These are phyloP conservation scores for Ophiodon elongatus DNA, from an alignment of 2,113 vertebrate genomes.

Conservation along the genomic window DNA sequence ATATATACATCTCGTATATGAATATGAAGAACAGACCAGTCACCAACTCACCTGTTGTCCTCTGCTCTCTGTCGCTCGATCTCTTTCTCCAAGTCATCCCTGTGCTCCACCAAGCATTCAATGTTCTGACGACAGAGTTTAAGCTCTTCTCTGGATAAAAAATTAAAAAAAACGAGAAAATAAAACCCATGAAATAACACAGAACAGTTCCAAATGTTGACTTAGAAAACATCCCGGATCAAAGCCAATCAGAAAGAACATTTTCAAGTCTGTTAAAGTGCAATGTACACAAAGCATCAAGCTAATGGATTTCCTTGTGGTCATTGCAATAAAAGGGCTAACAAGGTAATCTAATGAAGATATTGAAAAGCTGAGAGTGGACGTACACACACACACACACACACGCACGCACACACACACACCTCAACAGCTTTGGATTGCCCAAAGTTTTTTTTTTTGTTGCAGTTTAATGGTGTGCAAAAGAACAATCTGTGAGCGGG, in stretches of 20 bases:
- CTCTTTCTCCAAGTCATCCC: constrained; percentile 78
- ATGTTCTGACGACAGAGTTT: constrained; percentile 80
- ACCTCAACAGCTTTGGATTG: constrained; percentile 41
- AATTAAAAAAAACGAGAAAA: constrained; percentile 16
- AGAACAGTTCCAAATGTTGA: constrained; percentile 29
- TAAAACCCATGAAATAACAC: constrained; percentile 16
- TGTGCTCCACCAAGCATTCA: constrained; percentile 78
- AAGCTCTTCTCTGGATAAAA: constrained; percentile 78
- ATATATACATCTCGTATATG: background rate
- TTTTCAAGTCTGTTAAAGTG: constrained; percentile 12
- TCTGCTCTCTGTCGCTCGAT: constrained; percentile 76
- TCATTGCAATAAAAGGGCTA: constrained; percentile 13
- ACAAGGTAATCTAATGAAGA: constrained; percentile 52
- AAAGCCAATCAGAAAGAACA: constrained; percentile 4
- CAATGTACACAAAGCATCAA: constrained; percentile 13
- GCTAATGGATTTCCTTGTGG: constrained; percentile 31
- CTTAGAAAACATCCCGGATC: constrained; percentile 1
- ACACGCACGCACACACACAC: constrained; percentile 5
- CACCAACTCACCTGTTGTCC: constrained; percentile 84
- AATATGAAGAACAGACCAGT: background rate
- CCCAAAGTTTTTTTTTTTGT: constrained; percentile 49
- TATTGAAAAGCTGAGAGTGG: constrained; percentile 40
- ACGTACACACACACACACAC: constrained; percentile 22
- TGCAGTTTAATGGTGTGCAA: constrained; percentile 65
- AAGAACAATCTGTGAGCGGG: constrained; percentile 53